Evolutionary conservation across 1,140 invertebrate genomes (phyloP).

Genomic region (Eciton burchellii): DNA sequence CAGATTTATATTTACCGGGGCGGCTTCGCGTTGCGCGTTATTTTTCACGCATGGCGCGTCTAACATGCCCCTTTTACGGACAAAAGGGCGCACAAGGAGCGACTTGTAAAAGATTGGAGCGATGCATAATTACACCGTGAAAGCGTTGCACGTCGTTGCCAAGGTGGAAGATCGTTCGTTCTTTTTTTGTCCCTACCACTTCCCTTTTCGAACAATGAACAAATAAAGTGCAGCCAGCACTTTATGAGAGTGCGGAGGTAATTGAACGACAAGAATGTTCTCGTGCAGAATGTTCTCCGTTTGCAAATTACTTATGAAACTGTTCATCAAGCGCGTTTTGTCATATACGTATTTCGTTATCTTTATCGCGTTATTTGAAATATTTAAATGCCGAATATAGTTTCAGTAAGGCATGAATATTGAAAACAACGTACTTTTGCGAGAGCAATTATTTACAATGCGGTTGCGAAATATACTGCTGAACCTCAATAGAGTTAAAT

Average conservation of each 20-base stretch:
- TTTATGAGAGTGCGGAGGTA: not conserved
- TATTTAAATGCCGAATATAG: conserved; percentile 31
- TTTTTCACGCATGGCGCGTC: conserved; percentile 31
- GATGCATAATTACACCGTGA: conserved; percentile 32
- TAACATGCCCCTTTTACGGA: not conserved
- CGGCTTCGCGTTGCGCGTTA: conserved; percentile 2
- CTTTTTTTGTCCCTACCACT: not conserved
- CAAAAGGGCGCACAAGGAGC: conserved; percentile 23
- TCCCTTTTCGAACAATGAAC: not conserved
- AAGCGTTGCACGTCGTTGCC: not conserved
- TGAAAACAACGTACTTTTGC: conserved; percentile 1
- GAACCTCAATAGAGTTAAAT: conserved; percentile 3
- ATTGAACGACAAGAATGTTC: not conserved
- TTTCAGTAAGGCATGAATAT: conserved; percentile 33
- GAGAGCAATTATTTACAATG: conserved; percentile 17
- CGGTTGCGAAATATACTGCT: not conserved
- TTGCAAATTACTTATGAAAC: conserved; percentile 10
- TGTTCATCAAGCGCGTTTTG: not conserved
- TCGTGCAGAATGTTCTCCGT: not conserved
- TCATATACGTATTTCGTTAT: not conserved
- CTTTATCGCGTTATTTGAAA: not conserved
- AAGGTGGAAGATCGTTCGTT: not conserved
- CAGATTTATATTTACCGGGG: not conserved
- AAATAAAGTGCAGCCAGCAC: not conserved
- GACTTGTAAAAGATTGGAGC: conserved; percentile 6